These are phyloP conservation scores for Lithosia quadra DNA, from an alignment of 2,888 invertebrate species.

Conservation along the genomic window DNA sequence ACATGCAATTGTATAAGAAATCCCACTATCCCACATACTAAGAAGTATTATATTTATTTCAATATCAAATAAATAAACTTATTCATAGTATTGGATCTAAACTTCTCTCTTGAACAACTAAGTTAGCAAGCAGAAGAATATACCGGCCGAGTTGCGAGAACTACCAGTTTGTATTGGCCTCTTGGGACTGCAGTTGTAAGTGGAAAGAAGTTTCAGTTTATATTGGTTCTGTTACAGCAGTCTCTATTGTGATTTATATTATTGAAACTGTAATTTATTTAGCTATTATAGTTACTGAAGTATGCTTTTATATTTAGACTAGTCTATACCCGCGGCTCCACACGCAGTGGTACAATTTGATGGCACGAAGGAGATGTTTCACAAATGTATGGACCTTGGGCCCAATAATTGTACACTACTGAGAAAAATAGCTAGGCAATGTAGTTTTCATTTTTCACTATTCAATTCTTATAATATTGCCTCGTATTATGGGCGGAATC, in stretches of 20 bases:
- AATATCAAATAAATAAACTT: slow-evolving; percentile 5
- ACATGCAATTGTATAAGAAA: no score
- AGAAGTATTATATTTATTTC: not conserved
- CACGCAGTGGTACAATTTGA: no score
- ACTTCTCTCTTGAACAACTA: not conserved
- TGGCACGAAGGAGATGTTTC: no score
- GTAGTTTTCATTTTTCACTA: no score
- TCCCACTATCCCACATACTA: no score
- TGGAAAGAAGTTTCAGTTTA: not conserved
- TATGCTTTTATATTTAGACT: no score
- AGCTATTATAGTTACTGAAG: not conserved
- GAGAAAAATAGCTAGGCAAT: no score
- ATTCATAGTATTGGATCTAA: slow-evolving; percentile 7
- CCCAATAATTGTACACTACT: no score
- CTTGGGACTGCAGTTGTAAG: not conserved
- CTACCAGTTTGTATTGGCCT: not conserved
- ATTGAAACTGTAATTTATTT: not conserved
- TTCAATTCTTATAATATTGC: no score
- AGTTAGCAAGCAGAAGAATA: not conserved
- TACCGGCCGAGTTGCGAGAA: not conserved
- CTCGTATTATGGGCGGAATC: no score
- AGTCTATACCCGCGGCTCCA: no score
- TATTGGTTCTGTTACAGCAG: not conserved
- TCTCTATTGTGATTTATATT: not conserved
- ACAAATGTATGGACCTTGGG: no score